Percentiles rank a stretch among this genome's conserved stretches.
Evolutionary conservation across 2,888 invertebrate genomes (phyloP).

Genomic region (Cotesia congregata): DNA sequence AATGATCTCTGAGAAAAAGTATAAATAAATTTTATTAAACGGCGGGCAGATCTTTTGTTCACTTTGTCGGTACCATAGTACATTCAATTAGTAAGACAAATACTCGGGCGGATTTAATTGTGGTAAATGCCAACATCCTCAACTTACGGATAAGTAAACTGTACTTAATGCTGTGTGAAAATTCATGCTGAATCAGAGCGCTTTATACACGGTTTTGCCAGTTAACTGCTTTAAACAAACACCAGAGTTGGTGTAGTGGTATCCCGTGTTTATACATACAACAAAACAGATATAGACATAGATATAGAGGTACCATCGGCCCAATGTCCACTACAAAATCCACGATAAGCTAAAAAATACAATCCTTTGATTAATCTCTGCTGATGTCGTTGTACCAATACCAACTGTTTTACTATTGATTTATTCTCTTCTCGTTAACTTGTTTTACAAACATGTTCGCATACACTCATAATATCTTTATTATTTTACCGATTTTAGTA

Average conservation of each 20-base stretch:
- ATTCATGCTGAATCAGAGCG: slow-evolving; percentile 40
- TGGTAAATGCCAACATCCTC: slow-evolving; percentile 55
- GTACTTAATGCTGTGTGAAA: slow-evolving; percentile 53
- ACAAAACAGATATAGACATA: no score
- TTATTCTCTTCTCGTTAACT: slow-evolving; percentile 2
- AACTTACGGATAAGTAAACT: slow-evolving; percentile 64
- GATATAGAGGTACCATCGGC: no score
- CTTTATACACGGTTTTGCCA: slow-evolving; percentile 36
- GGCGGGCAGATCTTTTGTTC: neutral
- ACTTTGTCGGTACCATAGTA: neutral
- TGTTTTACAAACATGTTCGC: neutral
- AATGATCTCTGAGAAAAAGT: neutral
- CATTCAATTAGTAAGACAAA: slow-evolving; percentile 58
- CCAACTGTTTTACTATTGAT: slow-evolving; percentile 6
- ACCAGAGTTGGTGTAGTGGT: slow-evolving; percentile 4
- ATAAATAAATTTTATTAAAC: neutral
- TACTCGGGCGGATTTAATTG: slow-evolving; percentile 65
- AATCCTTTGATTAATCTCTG: slow-evolving; percentile 20
- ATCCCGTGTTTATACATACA: neutral
- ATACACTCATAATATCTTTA: neutral
- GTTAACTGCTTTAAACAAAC: slow-evolving; percentile 36
- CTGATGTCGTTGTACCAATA: neutral
- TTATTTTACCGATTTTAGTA: neutral
- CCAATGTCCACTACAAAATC: no score
- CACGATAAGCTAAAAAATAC: slow-evolving; percentile 21